Percentiles rank a stretch among this genome's conserved stretches.
phyloP scores from a whole-genome alignment of 64 coral and sea anemone genomes.

The Hydrozoanthus tunicans region DNA sequence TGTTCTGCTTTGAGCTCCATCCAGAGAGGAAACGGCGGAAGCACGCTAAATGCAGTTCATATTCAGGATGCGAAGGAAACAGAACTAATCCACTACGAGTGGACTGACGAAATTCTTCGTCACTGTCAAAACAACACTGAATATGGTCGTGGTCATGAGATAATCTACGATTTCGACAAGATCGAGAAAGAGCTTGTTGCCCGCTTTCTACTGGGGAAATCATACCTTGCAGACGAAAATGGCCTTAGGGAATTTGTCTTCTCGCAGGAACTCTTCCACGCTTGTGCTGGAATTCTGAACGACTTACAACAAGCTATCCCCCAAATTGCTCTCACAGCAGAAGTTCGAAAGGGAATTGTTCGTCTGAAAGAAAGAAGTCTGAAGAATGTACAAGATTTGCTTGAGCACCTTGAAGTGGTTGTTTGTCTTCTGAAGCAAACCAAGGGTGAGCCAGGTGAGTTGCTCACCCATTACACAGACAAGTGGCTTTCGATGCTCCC shows the following conservation, averaged over 20 bases:
- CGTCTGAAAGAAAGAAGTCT: conserved; percentile 60
- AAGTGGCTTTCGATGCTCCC: conserved; percentile 72
- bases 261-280: conserved; percentile 87
- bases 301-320: conserved; percentile 74
- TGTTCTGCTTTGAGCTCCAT: conserved; percentile 75
- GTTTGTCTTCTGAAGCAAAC: conserved; percentile 81
- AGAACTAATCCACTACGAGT: conserved; percentile 87
- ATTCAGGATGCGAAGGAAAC: conserved; percentile 91
- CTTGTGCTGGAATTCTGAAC: conserved; percentile 74
- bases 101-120: conserved; percentile 77
- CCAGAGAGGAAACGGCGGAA: conserved; percentile 21
- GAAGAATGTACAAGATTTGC: conserved; percentile 65
- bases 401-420: conserved; percentile 90
- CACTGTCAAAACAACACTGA: conserved; percentile 79
- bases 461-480: conserved; percentile 68
- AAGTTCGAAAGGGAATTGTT: conserved; percentile 51
- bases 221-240: conserved; percentile 59
- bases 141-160: conserved; percentile 80
- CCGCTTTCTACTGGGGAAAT: conserved; percentile 79
- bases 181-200: conserved; percentile 84
- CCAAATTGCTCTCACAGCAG: conserved; percentile 57
- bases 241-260: conserved; percentile 80
- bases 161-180: conserved; percentile 77
- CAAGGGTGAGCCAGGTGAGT: conserved; percentile 55
- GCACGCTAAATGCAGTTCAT: conserved; percentile 49